phyloP scores from a whole-genome alignment of 2,797 vertebrate genomes.

The Masticophis lateralis region DNA sequence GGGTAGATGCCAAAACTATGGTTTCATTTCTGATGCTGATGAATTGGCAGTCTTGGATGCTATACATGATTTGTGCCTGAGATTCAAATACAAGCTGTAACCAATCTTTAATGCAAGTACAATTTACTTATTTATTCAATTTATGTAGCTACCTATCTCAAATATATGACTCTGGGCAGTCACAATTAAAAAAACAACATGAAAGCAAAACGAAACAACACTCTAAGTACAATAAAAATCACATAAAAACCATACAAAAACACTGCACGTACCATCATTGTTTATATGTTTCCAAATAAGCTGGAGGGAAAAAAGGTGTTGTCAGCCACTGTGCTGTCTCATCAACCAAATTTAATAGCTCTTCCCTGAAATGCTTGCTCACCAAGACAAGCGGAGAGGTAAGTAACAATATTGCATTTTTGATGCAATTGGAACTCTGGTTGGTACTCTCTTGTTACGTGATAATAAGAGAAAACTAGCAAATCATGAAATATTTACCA shows the following conservation, averaged over 20 bases:
- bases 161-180: background rate
- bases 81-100: background rate
- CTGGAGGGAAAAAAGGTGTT: background rate
- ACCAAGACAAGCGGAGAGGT: background rate
- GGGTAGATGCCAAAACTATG: background rate
- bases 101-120: background rate
- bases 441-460: background rate
- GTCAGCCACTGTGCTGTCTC: background rate
- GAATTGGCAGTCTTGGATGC: background rate
- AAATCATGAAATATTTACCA: constrained; percentile 25
- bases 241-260: background rate
- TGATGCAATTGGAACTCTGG: background rate
- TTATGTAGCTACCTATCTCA: background rate
- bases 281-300: background rate
- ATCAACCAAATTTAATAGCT: background rate
- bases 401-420: background rate
- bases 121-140: background rate
- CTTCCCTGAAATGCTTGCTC: background rate
- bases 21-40: background rate
- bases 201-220: background rate
- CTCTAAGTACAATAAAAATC: background rate
- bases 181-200: background rate
- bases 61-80: background rate
- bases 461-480: constrained; percentile 16
- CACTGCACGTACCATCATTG: background rate